Conservation (phyloP, 2,113 vertebrate species). For the Sander lucioperca region DNA sequence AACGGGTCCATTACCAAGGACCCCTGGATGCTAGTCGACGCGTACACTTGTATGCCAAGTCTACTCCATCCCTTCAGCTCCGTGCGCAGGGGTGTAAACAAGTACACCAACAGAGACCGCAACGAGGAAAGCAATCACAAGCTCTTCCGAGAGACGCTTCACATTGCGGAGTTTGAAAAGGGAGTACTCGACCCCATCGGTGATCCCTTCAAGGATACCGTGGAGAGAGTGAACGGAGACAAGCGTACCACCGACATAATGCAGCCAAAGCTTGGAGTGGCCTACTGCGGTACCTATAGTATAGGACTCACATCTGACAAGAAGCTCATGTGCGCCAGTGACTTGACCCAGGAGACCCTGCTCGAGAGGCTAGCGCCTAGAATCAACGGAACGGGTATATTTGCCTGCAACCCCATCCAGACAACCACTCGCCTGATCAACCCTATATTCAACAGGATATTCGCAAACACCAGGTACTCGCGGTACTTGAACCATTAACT, state of each 20-base stretch:
- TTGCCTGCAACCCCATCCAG: background rate
- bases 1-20: background rate
- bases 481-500: background rate
- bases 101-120: background rate
- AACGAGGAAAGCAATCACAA: background rate
- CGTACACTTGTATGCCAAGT: background rate
- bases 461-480: background rate
- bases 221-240: background rate
- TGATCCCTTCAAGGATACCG: background rate
- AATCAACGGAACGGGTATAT: background rate
- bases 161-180: background rate
- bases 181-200: background rate
- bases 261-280: background rate
- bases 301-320: background rate
- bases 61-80: background rate
- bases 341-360: background rate
- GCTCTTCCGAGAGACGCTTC: background rate
- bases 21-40: background rate
- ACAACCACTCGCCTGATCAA: background rate
- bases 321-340: background rate
- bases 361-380: background rate
- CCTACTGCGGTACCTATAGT: background rate
- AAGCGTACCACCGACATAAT: background rate
- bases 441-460: background rate
- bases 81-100: background rate